Percentiles rank a stretch among this genome's conserved stretches.
Conservation (phyloP, 1,140 invertebrate species). For the Trinorchestia longiramus region DNA sequence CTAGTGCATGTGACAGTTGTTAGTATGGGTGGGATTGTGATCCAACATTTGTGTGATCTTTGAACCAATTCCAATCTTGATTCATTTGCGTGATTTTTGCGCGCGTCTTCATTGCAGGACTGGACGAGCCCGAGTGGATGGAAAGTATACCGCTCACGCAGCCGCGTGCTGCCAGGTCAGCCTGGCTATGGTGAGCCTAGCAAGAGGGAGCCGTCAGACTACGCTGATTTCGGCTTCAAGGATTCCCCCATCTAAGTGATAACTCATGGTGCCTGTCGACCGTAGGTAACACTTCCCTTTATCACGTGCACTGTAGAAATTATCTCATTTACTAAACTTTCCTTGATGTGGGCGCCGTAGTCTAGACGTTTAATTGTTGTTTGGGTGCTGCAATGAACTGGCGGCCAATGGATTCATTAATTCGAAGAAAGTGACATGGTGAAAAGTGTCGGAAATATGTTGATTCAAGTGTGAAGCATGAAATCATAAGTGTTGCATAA, state of each 20-base stretch:
- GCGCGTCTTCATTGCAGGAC: not conserved
- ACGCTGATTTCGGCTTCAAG: conserved; percentile 39
- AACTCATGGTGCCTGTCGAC: not conserved
- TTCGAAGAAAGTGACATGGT: not conserved
- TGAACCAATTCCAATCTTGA: too few species aligned
- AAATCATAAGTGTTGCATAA: not conserved
- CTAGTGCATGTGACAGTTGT: too few species aligned
- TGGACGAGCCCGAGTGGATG: conserved; percentile 27
- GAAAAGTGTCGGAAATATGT: not conserved
- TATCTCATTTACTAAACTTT: not conserved
- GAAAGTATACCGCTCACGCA: not conserved
- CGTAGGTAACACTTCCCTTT: not conserved
- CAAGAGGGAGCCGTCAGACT: not conserved
- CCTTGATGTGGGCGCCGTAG: not conserved
- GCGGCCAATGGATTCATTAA: not conserved
- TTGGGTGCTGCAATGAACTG: not conserved
- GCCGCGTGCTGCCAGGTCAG: not conserved
- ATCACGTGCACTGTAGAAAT: not conserved
- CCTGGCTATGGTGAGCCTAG: conserved; percentile 34
- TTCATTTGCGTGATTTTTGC: not conserved
- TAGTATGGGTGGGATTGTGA: too few species aligned
- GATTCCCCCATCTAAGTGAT: conserved; percentile 39
- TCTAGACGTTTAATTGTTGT: not conserved
- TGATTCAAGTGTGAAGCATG: not conserved
- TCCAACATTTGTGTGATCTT: too few species aligned